phyloP scores from a whole-genome alignment of 2,888 invertebrate genomes.

The Nowickia ferox region DNA sequence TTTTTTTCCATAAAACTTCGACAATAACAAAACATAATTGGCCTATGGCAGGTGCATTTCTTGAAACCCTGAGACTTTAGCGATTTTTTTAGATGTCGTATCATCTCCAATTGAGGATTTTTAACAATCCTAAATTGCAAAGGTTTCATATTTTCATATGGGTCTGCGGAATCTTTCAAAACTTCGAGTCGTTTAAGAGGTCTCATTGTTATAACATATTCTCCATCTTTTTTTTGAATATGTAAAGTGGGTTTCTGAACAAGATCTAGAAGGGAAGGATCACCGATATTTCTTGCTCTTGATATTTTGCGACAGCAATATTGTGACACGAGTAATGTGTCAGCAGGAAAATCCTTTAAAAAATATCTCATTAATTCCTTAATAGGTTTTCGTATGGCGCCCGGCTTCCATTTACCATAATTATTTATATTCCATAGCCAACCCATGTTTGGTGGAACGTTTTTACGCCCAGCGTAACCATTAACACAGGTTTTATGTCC shows the following conservation, averaged over 20 bases:
- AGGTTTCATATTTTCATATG: slow-evolving; percentile 88
- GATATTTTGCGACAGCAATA: slow-evolving; percentile 75
- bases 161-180: slow-evolving; percentile 86
- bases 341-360: slow-evolving; percentile 80
- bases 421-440: slow-evolving; percentile 86
- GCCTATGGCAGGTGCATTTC: slow-evolving; percentile 85
- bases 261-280: slow-evolving; percentile 68
- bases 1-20: slow-evolving; percentile 82
- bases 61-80: slow-evolving; percentile 85
- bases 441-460: slow-evolving; percentile 87
- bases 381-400: slow-evolving; percentile 80
- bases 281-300: slow-evolving; percentile 80
- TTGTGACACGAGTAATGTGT: slow-evolving; percentile 78
- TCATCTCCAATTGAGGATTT: slow-evolving; percentile 84
- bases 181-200: slow-evolving; percentile 86
- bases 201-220: slow-evolving; percentile 87
- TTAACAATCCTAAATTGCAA: slow-evolving; percentile 88
- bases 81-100: slow-evolving; percentile 85
- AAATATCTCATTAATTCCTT: slow-evolving; percentile 81
- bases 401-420: slow-evolving; percentile 81
- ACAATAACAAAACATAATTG: slow-evolving; percentile 81
- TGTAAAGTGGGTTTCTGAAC: slow-evolving; percentile 85
- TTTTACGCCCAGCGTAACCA: slow-evolving; percentile 84
- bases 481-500: slow-evolving; percentile 86
- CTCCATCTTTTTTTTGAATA: slow-evolving; percentile 87